Percentiles rank a stretch among this genome's conserved stretches.
These are phyloP conservation scores for Callimorpha dominula DNA, from an alignment of 2,888 invertebrate species.

Conservation along the genomic window DNA sequence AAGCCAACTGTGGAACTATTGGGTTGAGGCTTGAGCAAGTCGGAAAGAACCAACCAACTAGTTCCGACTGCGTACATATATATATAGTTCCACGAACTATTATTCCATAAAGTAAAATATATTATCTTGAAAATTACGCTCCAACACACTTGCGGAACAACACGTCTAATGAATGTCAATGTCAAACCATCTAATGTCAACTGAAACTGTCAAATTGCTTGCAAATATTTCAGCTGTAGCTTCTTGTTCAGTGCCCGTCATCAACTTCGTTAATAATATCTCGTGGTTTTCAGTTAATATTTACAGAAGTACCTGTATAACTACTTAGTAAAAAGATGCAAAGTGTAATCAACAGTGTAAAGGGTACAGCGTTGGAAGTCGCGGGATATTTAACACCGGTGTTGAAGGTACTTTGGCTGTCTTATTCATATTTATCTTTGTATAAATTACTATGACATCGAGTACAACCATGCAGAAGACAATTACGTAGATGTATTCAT, in stretches of 20 bases:
- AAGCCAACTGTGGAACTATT: no score
- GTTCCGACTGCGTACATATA: no score
- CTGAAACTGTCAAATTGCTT: background rate
- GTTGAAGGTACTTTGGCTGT: constrained; percentile 90
- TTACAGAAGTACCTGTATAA: constrained; percentile 14
- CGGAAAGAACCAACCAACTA: no score
- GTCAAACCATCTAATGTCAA: background rate
- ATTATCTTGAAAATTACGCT: no score
- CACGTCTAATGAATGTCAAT: background rate
- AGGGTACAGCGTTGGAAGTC: constrained; percentile 97
- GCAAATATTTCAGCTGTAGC: constrained; percentile 1
- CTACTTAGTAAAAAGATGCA: constrained; percentile 89
- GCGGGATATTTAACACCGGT: constrained; percentile 99
- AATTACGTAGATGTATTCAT: constrained; percentile 2
- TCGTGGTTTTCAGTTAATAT: constrained; percentile 7
- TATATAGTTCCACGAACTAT: no score
- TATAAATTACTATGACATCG: constrained; percentile 30
- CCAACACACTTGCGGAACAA: no score
- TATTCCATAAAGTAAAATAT: no score
- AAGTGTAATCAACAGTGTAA: constrained; percentile 97
- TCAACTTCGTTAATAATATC: constrained; percentile 25
- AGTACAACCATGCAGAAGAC: constrained; percentile 6
- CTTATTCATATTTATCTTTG: constrained; percentile 25
- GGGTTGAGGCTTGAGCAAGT: no score
- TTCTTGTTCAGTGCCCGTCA: constrained; percentile 4